phyloP scores from a whole-genome alignment of 2,113 vertebrate genomes.

The Scatophagus argus region DNA sequence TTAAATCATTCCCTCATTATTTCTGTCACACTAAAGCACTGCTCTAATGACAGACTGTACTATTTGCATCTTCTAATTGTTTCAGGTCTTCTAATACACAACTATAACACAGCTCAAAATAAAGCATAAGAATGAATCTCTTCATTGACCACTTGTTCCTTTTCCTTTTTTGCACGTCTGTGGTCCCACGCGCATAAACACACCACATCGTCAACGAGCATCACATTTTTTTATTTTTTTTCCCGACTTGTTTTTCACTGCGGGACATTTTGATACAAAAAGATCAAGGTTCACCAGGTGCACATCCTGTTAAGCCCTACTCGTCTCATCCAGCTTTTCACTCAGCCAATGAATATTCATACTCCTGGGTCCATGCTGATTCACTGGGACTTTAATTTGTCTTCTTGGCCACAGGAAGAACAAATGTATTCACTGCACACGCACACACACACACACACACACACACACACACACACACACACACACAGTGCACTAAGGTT shows the following conservation, averaged over 20 bases:
- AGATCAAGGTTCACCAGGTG: conserved; percentile 79
- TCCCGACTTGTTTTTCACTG: conserved; percentile 36
- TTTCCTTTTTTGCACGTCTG: not conserved
- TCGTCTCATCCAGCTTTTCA: conserved; percentile 67
- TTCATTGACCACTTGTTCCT: not conserved
- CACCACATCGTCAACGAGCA: too few species aligned
- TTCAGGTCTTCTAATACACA: too few species aligned
- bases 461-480: not conserved
- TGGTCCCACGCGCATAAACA: not conserved
- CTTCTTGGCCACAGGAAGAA: not conserved
- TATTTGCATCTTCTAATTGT: too few species aligned
- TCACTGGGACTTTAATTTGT: conserved; percentile 57
- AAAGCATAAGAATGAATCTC: not conserved
- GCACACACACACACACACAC: not conserved
- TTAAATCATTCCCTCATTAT: too few species aligned
- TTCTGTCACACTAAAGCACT: too few species aligned
- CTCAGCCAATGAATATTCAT: conserved; percentile 80
- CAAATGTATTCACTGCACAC: not conserved
- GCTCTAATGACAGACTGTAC: too few species aligned
- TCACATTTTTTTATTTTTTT: too few species aligned
- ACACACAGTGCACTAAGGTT: not conserved
- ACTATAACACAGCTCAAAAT: not conserved
- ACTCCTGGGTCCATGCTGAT: conserved; percentile 32
- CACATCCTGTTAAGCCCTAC: conserved; percentile 70
- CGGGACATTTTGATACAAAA: conserved; percentile 52